Conservation (phyloP, 2,113 vertebrate genomes). For the Hippopotamus amphibius region DNA sequence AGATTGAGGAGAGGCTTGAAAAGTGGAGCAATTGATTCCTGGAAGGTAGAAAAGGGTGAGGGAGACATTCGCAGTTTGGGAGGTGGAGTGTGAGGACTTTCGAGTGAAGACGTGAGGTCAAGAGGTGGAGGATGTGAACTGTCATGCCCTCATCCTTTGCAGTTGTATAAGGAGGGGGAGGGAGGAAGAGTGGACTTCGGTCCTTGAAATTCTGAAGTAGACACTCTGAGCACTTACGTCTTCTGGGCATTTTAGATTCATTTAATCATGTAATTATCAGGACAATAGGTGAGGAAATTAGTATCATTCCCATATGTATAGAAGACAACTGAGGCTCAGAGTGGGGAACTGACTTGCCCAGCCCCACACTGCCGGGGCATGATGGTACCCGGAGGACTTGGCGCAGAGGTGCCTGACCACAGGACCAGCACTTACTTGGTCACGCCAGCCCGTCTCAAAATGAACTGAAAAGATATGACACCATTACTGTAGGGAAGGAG, state of each 20-base stretch:
- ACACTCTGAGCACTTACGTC: neutral
- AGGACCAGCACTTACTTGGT: no score
- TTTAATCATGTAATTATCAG: neutral
- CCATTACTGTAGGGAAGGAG: neutral
- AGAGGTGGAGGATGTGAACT: neutral
- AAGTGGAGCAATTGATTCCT: neutral
- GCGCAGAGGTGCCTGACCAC: no score
- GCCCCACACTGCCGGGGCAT: neutral
- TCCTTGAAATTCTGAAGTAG: neutral
- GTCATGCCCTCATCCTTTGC: accelerated
- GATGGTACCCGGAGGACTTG: neutral
- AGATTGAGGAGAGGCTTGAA: neutral
- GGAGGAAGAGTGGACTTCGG: neutral
- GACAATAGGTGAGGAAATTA: neutral
- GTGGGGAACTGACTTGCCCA: neutral
- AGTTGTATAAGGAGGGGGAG: neutral
- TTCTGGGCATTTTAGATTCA: neutral
- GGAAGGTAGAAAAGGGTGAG: neutral
- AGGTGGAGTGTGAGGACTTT: neutral
- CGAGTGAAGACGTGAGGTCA: neutral
- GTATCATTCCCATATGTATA: neutral
- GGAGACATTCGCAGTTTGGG: no score
- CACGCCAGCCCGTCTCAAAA: neutral
- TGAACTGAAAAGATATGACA: neutral
- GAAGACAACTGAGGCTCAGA: neutral